Percentiles rank a stretch among this genome's conserved stretches.
These are phyloP conservation scores for Valencia hispanica DNA, from an alignment of 2,797 vertebrate genomes.

Conservation along the genomic window DNA sequence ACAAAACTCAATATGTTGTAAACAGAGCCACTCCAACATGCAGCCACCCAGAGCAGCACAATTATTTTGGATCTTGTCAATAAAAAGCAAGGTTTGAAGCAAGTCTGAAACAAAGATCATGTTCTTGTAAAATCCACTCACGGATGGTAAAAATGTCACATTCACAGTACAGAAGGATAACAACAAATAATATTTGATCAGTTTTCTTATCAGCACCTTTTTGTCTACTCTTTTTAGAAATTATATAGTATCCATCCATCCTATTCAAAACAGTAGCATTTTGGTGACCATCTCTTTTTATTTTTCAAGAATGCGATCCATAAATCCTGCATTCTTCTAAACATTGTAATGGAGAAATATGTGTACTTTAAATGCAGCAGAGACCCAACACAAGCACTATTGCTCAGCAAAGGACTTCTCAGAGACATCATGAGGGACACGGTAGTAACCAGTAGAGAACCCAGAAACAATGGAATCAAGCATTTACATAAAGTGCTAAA, in stretches of 20 bases:
- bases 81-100: no score
- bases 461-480: not conserved
- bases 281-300: not conserved
- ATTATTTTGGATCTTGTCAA: no score
- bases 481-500: not conserved
- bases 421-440: not conserved
- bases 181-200: not conserved
- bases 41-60: no score
- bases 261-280: not conserved
- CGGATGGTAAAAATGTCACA: not conserved
- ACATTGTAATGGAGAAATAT: no score
- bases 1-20: no score
- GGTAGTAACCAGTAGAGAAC: not conserved
- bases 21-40: no score
- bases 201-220: not conserved
- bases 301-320: not conserved
- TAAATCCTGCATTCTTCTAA: no score
- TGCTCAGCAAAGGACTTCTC: no score
- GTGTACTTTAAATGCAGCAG: no score
- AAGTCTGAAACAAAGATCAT: no score
- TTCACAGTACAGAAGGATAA: not conserved
- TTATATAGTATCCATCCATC: not conserved
- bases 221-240: not conserved
- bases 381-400: not conserved
- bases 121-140: not conserved